Evolutionary conservation across 2,797 vertebrate genomes (phyloP), one percentile per base, ranked within the genome.

Genomic region (Bovichtus diacanthus): DNA sequence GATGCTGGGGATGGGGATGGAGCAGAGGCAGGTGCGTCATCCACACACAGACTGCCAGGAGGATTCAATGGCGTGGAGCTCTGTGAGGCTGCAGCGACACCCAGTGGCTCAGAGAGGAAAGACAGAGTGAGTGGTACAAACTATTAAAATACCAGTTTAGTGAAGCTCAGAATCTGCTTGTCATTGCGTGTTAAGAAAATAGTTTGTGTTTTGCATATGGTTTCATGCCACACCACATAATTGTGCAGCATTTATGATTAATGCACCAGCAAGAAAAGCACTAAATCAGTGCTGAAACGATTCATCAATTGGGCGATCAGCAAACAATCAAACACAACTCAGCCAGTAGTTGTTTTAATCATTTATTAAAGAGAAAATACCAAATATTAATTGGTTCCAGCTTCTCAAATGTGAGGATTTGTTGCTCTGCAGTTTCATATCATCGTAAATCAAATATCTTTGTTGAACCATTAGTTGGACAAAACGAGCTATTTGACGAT

Each of bases 71-170:
- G 31, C 39, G 54, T 34, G 34, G 53, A 75, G 53, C 47, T 65
- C 19, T 44, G 59, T 25, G 19, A 72, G 15, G 51, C 66, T 81
- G n/a, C 69, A 79, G 80, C 12, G 63, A 70, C 84, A 68, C 71
- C 86, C 19, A 19, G 15, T 70, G 85, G 66, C 62, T 69, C 77
- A 56, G 72, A 87, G 23, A 71, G 21, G 29, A 77, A 84, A 16
- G 9, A 63, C 69, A 78, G 58, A 1, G 94, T 93, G 51, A 93
- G 91, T 90, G 13, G 16, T 0, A 2, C 13, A 10, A 53, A 6
- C 11, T 9, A 10, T 31, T 4, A 29, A 19, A 58, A 38, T 25
- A n/a, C 8, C 1, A 29, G 4, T 58, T 74, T 13, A 51, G 4
- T 46, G 11, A 65, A 16, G 55, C n/a, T 38, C 8, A 8, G 27